These are phyloP conservation scores for Pomacea canaliculata DNA, from an alignment of 2,888 invertebrate genomes.

Conservation along the genomic window DNA sequence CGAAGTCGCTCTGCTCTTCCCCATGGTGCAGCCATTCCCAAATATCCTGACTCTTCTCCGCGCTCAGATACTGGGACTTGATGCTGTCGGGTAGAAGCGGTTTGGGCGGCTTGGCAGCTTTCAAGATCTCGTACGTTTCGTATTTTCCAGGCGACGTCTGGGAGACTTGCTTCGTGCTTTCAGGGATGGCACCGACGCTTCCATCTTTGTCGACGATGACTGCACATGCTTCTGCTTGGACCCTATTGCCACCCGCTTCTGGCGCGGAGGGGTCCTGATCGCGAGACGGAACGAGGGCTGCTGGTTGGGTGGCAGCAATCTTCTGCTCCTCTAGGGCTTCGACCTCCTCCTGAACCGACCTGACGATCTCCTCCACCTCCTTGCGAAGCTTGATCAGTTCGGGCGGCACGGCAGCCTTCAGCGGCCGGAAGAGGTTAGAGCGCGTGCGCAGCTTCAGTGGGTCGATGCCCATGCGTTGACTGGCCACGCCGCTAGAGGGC, in stretches of 20 bases:
- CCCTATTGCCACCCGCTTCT: neutral
- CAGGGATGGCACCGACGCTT: neutral
- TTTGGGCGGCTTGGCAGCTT: slow-evolving; percentile 47
- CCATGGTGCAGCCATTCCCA: slow-evolving; percentile 64
- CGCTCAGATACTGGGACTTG: slow-evolving; percentile 46
- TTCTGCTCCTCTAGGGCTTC: slow-evolving; percentile 35
- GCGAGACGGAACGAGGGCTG: neutral
- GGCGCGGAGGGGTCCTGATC: neutral
- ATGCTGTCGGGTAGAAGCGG: slow-evolving; percentile 42
- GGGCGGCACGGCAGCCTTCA: slow-evolving; percentile 52
- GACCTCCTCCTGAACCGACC: slow-evolving; percentile 51
- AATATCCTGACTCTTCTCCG: slow-evolving; percentile 50
- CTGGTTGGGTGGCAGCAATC: neutral
- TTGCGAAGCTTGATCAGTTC: slow-evolving; percentile 54
- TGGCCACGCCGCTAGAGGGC: slow-evolving; percentile 44
- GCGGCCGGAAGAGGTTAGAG: slow-evolving; percentile 54
- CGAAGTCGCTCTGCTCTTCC: slow-evolving; percentile 56
- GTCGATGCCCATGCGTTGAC: slow-evolving; percentile 38
- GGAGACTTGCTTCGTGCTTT: neutral
- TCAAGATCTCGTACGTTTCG: slow-evolving; percentile 46
- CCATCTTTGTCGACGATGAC: neutral
- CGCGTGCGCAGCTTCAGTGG: slow-evolving; percentile 45
- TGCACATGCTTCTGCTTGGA: neutral
- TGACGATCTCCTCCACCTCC: slow-evolving; percentile 56
- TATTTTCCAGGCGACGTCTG: slow-evolving; percentile 24